Base-by-base conservation (phyloP, 2,113 vertebrate species). In the Gobiocypris rarus region DNA sequence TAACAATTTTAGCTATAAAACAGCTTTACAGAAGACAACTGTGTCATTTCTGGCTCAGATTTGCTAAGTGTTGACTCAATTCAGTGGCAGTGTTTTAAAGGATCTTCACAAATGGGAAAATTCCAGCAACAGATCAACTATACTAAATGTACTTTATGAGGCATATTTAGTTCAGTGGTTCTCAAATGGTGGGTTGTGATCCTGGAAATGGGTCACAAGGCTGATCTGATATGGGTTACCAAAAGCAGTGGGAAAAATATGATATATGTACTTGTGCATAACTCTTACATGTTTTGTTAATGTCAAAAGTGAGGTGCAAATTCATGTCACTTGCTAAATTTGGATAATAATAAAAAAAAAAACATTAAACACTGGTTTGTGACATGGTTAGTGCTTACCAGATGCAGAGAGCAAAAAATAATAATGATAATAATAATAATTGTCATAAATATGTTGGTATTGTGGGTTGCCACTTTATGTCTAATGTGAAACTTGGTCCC, bases 311-410 rank as follows among this genome's bases (percentile, higher is more conserved):
- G 17, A 38, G 31, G 17, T 69, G 15, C 65, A 67, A 34, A 67
- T 67, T 67, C 8, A 34, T 38, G 31, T 19, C 63, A 67, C 17
- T 67, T 67, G 31, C 63, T 67, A 67, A 67, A 67, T 67, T 67
- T 22, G 31, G 31, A 17, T 22, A 2, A n/a, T n/a, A n/a, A n/a
- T n/a, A n/a, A n/a, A n/a, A n/a, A 31, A 54, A 19, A 0, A 54
- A 54, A 19, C 17, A 54, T 22, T 22, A 54, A 54, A 54, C 17
- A 54, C 7, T 19, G 6, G 17, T 22, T 54, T 54, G n/a, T n/a
- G 15, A 52, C 50, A 52, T 17, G 48, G 48, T 50, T 50, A 4
- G 52, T 54, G 50, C 2, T 52, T 7, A 19, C 15, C 50, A n/a
- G n/a, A n/a, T n/a, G n/a, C n/a, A n/a, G n/a, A n/a, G n/a, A n/a